Base-by-base conservation (phyloP, 2,888 invertebrate species). In the Acronicta alni region DNA sequence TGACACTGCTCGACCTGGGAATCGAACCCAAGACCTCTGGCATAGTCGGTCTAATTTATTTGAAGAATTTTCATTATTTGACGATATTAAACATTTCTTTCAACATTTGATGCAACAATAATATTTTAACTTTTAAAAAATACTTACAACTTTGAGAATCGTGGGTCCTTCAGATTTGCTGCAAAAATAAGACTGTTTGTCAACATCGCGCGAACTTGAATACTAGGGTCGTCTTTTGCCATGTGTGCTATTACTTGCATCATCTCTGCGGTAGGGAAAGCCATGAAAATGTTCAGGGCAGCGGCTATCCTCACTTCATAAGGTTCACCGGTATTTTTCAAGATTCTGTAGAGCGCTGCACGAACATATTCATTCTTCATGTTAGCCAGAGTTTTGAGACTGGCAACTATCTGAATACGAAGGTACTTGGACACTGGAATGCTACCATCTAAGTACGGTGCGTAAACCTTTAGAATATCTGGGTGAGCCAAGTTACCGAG, bases 211-310 rank as follows among this genome's bases (percentile, higher is more conserved):
- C 95, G 95, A 0, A 97, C 96, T 43, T 96, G 95, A 43, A 94
- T 89, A 80, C 95, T 95, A 10, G 90, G 90, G 76, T 97, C 97
- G 43, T 90, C 84, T 60, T 96, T 94, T 1, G 96, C 96, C 88
- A 95, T 95, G 74, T 95, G 90, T 23, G 97, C 97, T 95, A 97
- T 96, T 38, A 95, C 91, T 88, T 96, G 96, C 79, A 97, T 95
- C 95, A 96, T 95, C 14, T 91, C 89, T 17, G 92, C 85, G 5
- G 96, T 94, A 32, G 97, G 97, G 43, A 91, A 90, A 10, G 95
- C 92, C 74, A 91, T 91, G 89, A 96, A 95, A 57, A 97, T 86
- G 49, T 94, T 90, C 57, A 93, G 93, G 0, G 96, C 95, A 37
- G 97, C 96, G 35, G 95, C 95, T 43, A 95, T 95, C 74, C 97